Conservation (phyloP, 2,113 vertebrate genomes). For the Hydrochoerus hydrochaeris region DNA sequence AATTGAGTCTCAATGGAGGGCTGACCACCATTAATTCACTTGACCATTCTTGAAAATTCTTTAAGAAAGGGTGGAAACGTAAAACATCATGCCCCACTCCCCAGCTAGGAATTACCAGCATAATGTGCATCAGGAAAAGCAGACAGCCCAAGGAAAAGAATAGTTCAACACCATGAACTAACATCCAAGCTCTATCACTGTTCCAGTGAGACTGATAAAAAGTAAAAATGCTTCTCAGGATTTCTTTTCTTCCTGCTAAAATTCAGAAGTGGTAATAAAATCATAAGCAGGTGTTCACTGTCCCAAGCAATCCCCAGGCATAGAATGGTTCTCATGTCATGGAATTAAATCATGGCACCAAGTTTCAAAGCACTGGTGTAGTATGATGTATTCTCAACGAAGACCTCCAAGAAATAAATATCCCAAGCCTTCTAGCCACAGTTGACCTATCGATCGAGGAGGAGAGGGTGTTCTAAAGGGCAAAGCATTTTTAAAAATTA, state of each 20-base stretch:
- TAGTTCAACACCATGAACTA: neutral
- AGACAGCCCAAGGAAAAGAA: neutral
- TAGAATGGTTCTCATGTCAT: neutral
- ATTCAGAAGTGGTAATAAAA: conserved; percentile 14
- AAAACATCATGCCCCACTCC: neutral
- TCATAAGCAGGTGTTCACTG: neutral
- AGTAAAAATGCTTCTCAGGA: neutral
- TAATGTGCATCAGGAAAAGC: neutral
- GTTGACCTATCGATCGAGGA: conserved; percentile 62
- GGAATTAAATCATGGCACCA: conserved; percentile 63
- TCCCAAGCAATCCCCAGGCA: neutral
- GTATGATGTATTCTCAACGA: conserved; percentile 21
- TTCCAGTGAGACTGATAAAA: neutral
- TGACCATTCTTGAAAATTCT: conserved; percentile 11
- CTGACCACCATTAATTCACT: conserved; percentile 43
- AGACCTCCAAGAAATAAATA: conserved; percentile 45
- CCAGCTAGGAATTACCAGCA: neutral
- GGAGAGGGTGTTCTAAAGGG: conserved; percentile 61
- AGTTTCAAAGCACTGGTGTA: conserved; percentile 59
- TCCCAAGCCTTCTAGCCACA: neutral
- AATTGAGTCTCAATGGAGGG: neutral
- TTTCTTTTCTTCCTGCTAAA: neutral
- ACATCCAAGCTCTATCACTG: neutral
- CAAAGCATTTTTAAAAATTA: conserved; percentile 72
- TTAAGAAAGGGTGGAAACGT: neutral